Conservation (phyloP, 2,888 invertebrate genomes). For the Acutogordius australiensis region DNA sequence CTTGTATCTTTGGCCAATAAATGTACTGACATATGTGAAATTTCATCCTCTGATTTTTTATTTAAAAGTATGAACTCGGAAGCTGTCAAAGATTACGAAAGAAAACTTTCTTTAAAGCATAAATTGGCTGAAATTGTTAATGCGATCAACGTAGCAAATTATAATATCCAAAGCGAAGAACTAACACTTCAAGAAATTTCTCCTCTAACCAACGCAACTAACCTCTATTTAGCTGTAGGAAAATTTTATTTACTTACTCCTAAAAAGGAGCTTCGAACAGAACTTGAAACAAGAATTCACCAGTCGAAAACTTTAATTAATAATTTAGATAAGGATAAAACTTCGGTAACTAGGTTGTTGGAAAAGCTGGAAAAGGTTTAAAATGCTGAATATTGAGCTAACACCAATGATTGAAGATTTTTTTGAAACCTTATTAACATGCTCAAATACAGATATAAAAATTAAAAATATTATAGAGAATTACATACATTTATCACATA, state of each 20-base stretch:
- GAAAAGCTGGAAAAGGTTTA: background rate
- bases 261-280: background rate
- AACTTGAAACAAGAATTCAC: slow-evolving; percentile 4
- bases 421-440: too few relatives aligned
- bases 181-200: slow-evolving; percentile 4
- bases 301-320: background rate
- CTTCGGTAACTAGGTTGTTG: background rate
- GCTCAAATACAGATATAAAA: too few relatives aligned
- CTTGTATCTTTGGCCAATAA: too few relatives aligned
- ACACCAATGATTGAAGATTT: background rate
- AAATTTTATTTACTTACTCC: slow-evolving; percentile 1
- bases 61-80: slow-evolving; percentile 5
- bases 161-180: slow-evolving; percentile 5
- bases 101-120: background rate
- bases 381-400: background rate
- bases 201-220: background rate
- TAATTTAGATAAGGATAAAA: slow-evolving; percentile 9
- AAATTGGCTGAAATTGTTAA: slow-evolving; percentile 5
- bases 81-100: slow-evolving; percentile 9
- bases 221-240: slow-evolving; percentile 3
- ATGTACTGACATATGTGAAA: too few relatives aligned
- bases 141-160: slow-evolving; percentile 1
- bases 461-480: too few relatives aligned
- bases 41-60: too few relatives aligned
- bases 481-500: too few relatives aligned